Evolutionary conservation across 2,888 invertebrate genomes (phyloP).

Genomic region (Lithophane leautieri): DNA sequence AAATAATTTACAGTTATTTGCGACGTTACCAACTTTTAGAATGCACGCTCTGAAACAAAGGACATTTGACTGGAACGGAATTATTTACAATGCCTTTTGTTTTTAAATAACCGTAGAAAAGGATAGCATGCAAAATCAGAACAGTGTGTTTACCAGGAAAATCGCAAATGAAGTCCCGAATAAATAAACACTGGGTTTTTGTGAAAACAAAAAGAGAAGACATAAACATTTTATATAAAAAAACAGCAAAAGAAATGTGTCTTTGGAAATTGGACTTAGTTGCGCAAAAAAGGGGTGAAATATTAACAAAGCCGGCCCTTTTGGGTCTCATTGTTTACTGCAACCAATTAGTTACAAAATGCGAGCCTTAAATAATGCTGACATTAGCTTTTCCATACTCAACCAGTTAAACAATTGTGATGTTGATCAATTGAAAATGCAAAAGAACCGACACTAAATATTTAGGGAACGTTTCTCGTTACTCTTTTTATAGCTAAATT

Average conservation of each 20-base stretch:
- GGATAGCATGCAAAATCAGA: slow-evolving; percentile 37
- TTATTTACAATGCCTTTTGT: slow-evolving; percentile 12
- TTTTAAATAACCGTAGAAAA: slow-evolving; percentile 30
- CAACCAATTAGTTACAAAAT: slow-evolving; percentile 71
- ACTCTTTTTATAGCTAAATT: slow-evolving; percentile 12
- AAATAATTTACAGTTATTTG: too few relatives aligned
- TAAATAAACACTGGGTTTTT: slow-evolving; percentile 21
- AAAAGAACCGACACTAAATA: slow-evolving; percentile 4
- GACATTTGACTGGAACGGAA: slow-evolving; percentile 1
- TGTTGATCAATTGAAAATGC: slow-evolving; percentile 19
- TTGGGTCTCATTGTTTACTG: slow-evolving; percentile 65
- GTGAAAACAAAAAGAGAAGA: slow-evolving; percentile 39
- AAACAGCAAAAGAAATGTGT: slow-evolving; percentile 61
- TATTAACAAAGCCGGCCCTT: slow-evolving; percentile 59
- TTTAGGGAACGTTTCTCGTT: slow-evolving; percentile 11
- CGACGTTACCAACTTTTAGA: too few relatives aligned
- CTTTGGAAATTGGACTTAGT: slow-evolving; percentile 63
- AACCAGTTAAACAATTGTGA: slow-evolving; percentile 39
- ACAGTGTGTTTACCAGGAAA: slow-evolving; percentile 22
- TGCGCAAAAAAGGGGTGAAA: slow-evolving; percentile 68
- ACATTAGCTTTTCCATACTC: slow-evolving; percentile 44
- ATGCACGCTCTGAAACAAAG: neutral
- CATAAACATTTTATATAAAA: slow-evolving; percentile 35
- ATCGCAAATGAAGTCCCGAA: slow-evolving; percentile 35
- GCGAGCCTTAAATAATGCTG: slow-evolving; percentile 59